These are phyloP conservation scores for Clostera curtula DNA, from an alignment of 2,888 invertebrate genomes.

Conservation along the genomic window DNA sequence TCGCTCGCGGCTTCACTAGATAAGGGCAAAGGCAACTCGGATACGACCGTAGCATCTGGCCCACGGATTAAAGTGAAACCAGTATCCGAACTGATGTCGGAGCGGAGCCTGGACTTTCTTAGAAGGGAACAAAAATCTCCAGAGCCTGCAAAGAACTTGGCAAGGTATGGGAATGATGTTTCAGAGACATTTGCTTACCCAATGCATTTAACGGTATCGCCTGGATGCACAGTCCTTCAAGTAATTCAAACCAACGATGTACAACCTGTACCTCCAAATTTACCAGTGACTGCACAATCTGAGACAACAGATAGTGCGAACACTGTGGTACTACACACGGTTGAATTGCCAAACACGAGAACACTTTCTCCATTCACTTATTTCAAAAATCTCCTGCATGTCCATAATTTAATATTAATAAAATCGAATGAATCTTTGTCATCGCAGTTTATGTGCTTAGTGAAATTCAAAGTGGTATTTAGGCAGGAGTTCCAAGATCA, in stretches of 20 bases:
- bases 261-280: no score
- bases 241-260: no score
- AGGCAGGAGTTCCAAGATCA: slow-evolving; percentile 33
- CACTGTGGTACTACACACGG: slow-evolving; percentile 42
- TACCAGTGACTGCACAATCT: no score
- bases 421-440: slow-evolving; percentile 23
- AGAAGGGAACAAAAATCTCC: slow-evolving; percentile 12
- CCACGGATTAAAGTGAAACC: slow-evolving; percentile 63
- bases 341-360: slow-evolving; percentile 48
- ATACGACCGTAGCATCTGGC: slow-evolving; percentile 3
- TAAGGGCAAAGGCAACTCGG: slow-evolving; percentile 6
- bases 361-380: slow-evolving; percentile 50
- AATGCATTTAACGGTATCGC: no score
- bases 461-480: slow-evolving; percentile 50
- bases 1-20: slow-evolving; percentile 34
- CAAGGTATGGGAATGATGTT: no score
- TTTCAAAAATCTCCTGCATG: slow-evolving; percentile 38
- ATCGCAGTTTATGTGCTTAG: slow-evolving; percentile 31
- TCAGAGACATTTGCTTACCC: no score
- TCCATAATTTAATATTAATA: slow-evolving; percentile 40
- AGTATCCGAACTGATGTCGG: slow-evolving; percentile 50
- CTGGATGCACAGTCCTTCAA: no score
- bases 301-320: no score
- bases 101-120: slow-evolving; percentile 24
- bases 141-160: slow-evolving; percentile 2